These are phyloP conservation scores for Aleiodes alternator DNA, from an alignment of 2,888 invertebrate genomes.

Conservation along the genomic window DNA sequence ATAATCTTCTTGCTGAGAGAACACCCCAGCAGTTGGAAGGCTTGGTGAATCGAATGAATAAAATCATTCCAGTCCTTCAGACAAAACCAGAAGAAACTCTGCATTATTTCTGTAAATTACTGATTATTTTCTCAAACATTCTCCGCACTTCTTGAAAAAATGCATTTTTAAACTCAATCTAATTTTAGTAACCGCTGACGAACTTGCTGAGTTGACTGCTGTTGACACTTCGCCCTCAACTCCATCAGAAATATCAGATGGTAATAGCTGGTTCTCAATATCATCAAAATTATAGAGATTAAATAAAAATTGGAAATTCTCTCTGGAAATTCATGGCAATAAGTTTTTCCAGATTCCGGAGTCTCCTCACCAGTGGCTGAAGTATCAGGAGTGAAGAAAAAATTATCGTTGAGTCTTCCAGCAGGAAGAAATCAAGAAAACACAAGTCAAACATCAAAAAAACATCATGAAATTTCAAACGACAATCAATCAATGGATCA, in stretches of 20 bases:
- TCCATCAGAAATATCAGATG: neutral
- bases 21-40: neutral
- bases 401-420: neutral
- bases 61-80: conserved; percentile 24
- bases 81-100: neutral
- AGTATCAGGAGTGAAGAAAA: neutral
- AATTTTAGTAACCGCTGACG: neutral
- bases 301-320: neutral
- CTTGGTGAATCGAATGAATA: conserved; percentile 13
- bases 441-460: no score
- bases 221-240: neutral
- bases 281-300: neutral
- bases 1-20: conserved; percentile 26
- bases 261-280: neutral
- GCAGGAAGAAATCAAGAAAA: no score
- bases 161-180: neutral
- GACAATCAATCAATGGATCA: conserved; percentile 9
- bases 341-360: conserved; percentile 7
- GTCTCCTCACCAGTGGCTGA: neutral
- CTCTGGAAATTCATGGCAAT: neutral
- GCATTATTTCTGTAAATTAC: conserved; percentile 1
- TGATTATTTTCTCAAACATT: neutral
- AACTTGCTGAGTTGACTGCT: neutral
- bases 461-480: neutral
- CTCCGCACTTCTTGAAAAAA: neutral